These are phyloP conservation scores for Pseudomyrmex sp. DNA, from an alignment of 1,140 invertebrate species.

Conservation along the genomic window DNA sequence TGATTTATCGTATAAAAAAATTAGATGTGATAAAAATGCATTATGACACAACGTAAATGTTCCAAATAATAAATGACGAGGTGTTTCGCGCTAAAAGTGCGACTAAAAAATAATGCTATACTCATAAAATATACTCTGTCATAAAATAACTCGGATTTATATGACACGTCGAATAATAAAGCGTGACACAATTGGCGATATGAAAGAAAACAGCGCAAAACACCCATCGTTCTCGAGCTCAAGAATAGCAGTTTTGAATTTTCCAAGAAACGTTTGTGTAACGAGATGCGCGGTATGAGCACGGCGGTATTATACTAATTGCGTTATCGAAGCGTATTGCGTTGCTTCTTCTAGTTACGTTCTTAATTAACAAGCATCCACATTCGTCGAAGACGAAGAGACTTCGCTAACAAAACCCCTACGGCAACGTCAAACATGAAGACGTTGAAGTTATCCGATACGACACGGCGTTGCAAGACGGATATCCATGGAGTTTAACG, in stretches of 20 bases:
- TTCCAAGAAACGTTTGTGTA: neutral
- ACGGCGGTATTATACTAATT: constrained; percentile 8
- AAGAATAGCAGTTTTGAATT: no score
- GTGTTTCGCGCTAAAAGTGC: no score
- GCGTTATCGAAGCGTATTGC: constrained; percentile 25
- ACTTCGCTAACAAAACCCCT: constrained; percentile 51
- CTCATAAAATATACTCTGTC: no score
- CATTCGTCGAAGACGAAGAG: constrained; percentile 28
- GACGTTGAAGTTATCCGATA: constrained; percentile 44
- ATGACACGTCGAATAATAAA: no score
- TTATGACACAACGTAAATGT: neutral
- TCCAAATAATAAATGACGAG: no score
- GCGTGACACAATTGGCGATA: no score
- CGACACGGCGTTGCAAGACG: constrained; percentile 35
- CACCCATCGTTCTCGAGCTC: no score
- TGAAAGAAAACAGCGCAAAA: no score
- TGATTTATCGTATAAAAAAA: no score
- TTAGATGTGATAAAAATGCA: no score
- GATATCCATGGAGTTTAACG: constrained; percentile 34
- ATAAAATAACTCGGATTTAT: no score
- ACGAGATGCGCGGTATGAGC: neutral
- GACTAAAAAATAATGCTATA: no score
- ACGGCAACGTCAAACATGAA: constrained; percentile 43
- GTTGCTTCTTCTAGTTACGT: constrained; percentile 11
- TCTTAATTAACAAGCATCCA: constrained; percentile 53